Base-by-base conservation (phyloP, 2,797 vertebrate genomes). In the Peromyscus aztecus region DNA sequence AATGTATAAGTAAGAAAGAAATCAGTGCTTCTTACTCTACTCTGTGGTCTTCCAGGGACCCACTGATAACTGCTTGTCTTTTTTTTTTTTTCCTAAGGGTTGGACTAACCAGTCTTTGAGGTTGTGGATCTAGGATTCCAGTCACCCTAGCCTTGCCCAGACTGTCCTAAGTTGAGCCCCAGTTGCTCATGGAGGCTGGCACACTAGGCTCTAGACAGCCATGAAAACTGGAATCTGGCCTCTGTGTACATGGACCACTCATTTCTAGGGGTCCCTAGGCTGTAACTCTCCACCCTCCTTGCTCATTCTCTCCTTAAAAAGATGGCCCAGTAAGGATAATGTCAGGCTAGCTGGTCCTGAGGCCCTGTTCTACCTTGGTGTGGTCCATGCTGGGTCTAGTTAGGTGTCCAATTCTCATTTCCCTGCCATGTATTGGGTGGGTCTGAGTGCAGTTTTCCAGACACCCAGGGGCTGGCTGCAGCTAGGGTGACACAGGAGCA, bases 331-430 rank as follows among this genome's bases (percentile, higher is more conserved):
- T 10, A 27, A 21, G n/a, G 21, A 34, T 1, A 46, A 40, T 59
- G 46, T 10, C 17, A 3, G 7, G 5, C 1, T 0, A 2, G 31
- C 34, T n/a, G 40, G n/a, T 43, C 37, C 55, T 1, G 16, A 40
- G 49, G 34, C 34, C 21, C 29, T 89, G 52, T 49, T 59, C n/a
- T 24, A 23, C 82, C 46, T 63, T 43, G 75, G 37, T 11, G 16
- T 14, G 29, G 4, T 19, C 49, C 13, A 69, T 24, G 49, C 11
- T 5, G 71, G 5, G 17, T 46, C 52, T 59, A 21, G 34, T 10
- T 40, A 37, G 10, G 43, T 43, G 27, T 87, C 57, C 13, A 19
- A 31, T 34, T 88, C 31, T n/a, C 27, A 19, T 17, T 21, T 43
- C 34, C 40, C 29, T 43, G 75, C 87, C 61, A 21, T 34, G 57